These are phyloP conservation scores for Acinonyx jubatus DNA, from an alignment of 2,113 vertebrate species.

Conservation along the genomic window DNA sequence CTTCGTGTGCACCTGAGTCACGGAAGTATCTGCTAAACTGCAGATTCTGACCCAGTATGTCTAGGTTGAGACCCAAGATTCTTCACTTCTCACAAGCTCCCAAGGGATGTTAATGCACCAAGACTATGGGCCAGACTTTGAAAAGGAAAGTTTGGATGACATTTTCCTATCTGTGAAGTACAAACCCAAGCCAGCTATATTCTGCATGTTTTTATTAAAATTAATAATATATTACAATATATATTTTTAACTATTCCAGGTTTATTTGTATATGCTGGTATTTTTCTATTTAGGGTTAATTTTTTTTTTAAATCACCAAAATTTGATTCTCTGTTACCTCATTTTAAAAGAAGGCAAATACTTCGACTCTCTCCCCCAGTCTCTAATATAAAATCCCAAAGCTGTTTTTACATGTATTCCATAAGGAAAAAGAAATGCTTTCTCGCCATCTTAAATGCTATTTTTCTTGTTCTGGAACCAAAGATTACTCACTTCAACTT, in stretches of 20 bases:
- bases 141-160: neutral
- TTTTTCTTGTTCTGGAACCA: conserved; percentile 30
- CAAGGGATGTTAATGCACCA: neutral
- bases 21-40: neutral
- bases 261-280: neutral
- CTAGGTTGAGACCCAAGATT: neutral
- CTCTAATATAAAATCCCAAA: neutral
- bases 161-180: neutral
- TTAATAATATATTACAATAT: conserved; percentile 5
- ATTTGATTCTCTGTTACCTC: neutral
- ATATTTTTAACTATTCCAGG: neutral
- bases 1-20: neutral
- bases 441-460: neutral
- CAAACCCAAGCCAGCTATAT: neutral
- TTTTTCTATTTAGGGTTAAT: conserved; percentile 13
- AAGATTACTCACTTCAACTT: neutral
- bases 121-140: neutral
- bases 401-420: conserved; percentile 1
- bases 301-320: neutral
- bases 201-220: conserved; percentile 31
- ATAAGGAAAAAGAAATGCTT: neutral
- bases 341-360: neutral
- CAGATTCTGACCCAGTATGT: neutral
- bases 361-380: neutral
- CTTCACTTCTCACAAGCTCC: neutral